Base-by-base conservation (phyloP, 1,140 invertebrate genomes). In the Homarus americanus region DNA sequence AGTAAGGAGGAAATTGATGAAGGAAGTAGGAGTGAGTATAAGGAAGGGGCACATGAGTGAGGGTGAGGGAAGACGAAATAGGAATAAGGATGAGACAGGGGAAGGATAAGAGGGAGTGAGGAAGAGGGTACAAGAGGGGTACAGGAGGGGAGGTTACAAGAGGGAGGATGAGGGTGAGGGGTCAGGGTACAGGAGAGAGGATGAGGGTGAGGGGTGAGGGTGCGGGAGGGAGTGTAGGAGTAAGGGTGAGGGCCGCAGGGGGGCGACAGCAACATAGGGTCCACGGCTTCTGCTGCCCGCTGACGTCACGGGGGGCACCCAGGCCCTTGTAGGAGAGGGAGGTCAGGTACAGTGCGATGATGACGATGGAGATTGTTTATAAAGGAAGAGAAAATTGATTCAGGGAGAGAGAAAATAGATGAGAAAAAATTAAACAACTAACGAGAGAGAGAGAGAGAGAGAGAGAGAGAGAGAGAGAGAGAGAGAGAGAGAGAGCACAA, bases 381-480 rank as follows among this genome's bases (percentile, higher is more conserved):
- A 44, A 80, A 44, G 24, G 63, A 40, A 69, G 9, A 41, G 28
- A 53, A 15, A 36, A 84, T 44, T 38, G 49, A 38, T 32, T 41
- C 40, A 76, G 41, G 78, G 49, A 40, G 73, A 76, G 53, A 76
- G 40, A 38, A 38, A n/a, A n/a, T n/a, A n/a, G n/a, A n/a, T n/a
- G n/a, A n/a, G n/a, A n/a, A 36, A 38, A 79, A 28, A 87, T 49
- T 49, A 49, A 49, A 15, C 15, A 4, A 4, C 44, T 34, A 76
- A 49, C 44, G 58, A 44, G 49, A 75, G 72, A 36, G 44, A 63
- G 41, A 78, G 44, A 63, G 73, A 63, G 85, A 79, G 69, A 87
- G 28, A 87, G 49, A 41, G 75, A 87, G 75, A 78, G 72, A 78
- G 85, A 87, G 73, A 87, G 83, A 85, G 83, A 75, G 83, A 72